Evolutionary conservation across 1,140 invertebrate genomes (phyloP).

Genomic region (Pseudomyrmex cubaensis): DNA sequence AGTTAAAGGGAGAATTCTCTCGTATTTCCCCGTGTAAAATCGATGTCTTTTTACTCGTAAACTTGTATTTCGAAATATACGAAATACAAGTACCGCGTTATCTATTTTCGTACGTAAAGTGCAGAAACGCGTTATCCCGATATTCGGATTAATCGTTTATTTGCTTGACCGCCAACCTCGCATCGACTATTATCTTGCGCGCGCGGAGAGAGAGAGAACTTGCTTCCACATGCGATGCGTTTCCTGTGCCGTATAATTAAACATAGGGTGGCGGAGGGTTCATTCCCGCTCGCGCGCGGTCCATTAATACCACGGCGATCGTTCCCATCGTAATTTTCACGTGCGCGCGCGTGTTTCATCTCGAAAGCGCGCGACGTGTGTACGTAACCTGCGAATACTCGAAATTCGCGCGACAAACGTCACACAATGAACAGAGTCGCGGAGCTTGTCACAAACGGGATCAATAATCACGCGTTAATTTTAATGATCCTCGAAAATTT

Average conservation of each 20-base stretch:
- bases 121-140: constrained; percentile 12
- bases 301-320: constrained; percentile 42
- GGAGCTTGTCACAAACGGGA: constrained; percentile 36
- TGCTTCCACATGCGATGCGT: background rate
- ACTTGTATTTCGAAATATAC: too few relatives aligned
- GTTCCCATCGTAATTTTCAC: constrained; percentile 49
- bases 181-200: constrained; percentile 29
- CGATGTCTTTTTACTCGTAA: background rate
- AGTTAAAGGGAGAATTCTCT: background rate
- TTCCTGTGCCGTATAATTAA: constrained; percentile 1
- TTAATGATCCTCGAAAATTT: constrained; percentile 53
- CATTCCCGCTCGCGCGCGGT: constrained; percentile 33
- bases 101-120: background rate
- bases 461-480: constrained; percentile 45
- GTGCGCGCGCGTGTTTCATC: constrained; percentile 4
- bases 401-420: constrained; percentile 47
- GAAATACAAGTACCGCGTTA: background rate
- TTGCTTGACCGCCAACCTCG: background rate
- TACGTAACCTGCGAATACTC: background rate
- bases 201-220: too few relatives aligned
- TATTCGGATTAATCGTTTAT: constrained; percentile 27
- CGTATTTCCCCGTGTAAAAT: too few relatives aligned
- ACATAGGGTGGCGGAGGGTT: background rate
- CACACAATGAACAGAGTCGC: constrained; percentile 23
- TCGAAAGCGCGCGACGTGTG: background rate